Evolutionary conservation across 2,888 invertebrate species (phyloP), one percentile per base, ranked within the genome.

Genomic region (Agrypnus murinus): DNA sequence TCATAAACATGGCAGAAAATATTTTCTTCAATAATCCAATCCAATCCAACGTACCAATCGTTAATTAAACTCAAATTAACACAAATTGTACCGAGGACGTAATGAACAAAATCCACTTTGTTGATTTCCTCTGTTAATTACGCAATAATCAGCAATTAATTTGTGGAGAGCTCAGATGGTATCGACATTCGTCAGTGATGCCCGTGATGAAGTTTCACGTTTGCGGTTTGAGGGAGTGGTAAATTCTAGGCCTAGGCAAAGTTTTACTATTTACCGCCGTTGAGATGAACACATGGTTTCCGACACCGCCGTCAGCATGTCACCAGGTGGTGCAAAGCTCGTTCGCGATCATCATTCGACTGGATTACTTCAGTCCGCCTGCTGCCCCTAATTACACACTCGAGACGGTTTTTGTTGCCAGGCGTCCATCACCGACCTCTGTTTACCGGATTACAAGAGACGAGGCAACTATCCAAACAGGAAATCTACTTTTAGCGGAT

Each of bases 401-500:
- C 58, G 38, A 53, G 53, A 66, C 66, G 36, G 46, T 72, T 74
- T 73, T 74, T 74, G 69, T 48, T 60, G 43, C 55, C 65, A 70
- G 55, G 67, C 73, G 73, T 74, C 73, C 74, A 76, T 73, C 73
- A 76, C 58, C 70, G 53, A 68, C 65, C 69, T 69, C 65, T 68
- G 69, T 75, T 75, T 74, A 75, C 71, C 69, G 75, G 76, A 76
- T 76, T 76, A 76, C 57, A 62, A 75, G 68, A 72, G 65, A 72
- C 71, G 53, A 58, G 60, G 58, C 64, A 72, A 74, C 74, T 74
- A 72, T 71, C 72, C 72, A 72, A 73, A 73, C 75, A 72, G 68
- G 71, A 74, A 73, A 75, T 77, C 73, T 75, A 77, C 76, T 76
- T 77, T 77, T 77, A 74, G 75, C 75, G 75, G 77, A 77, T 76